Evolutionary conservation across 2,797 vertebrate genomes (phyloP).

Genomic region (Tragelaphus oryx): DNA sequence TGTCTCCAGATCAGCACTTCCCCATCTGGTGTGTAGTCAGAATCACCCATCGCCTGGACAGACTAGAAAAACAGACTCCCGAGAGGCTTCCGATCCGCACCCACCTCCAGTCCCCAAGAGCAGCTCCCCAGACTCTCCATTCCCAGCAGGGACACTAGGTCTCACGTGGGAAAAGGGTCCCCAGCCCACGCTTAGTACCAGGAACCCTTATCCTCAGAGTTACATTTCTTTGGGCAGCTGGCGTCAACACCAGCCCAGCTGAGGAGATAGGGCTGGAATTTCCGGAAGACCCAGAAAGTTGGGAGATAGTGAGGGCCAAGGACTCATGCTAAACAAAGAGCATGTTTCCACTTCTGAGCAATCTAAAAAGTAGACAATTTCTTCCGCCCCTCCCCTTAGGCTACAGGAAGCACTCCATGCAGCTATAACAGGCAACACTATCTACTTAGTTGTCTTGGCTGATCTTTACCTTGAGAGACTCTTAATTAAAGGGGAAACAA

Average conservation of each 20-base stretch:
- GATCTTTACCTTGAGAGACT: neutral
- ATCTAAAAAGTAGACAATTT: neutral
- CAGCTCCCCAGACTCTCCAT: neutral
- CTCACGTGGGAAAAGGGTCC: neutral
- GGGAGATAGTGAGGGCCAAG: neutral
- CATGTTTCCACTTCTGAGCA: neutral
- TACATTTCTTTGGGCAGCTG: neutral
- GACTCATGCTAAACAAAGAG: neutral
- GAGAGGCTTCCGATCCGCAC: neutral
- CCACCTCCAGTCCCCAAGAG: neutral
- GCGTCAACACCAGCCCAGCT: neutral
- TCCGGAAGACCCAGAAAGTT: neutral
- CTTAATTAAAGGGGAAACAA: neutral
- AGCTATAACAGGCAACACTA: neutral
- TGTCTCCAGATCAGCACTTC: neutral
- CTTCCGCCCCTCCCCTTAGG: neutral
- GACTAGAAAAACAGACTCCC: neutral
- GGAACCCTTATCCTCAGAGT: neutral
- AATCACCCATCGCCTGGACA: neutral
- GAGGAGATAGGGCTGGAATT: neutral
- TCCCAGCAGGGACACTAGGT: neutral
- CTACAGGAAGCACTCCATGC: neutral
- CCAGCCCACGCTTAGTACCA: neutral
- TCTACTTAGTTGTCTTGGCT: neutral
- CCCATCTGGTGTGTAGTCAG: neutral